phyloP scores from a whole-genome alignment of 2,888 invertebrate species.

The Phaonia tiefii region DNA sequence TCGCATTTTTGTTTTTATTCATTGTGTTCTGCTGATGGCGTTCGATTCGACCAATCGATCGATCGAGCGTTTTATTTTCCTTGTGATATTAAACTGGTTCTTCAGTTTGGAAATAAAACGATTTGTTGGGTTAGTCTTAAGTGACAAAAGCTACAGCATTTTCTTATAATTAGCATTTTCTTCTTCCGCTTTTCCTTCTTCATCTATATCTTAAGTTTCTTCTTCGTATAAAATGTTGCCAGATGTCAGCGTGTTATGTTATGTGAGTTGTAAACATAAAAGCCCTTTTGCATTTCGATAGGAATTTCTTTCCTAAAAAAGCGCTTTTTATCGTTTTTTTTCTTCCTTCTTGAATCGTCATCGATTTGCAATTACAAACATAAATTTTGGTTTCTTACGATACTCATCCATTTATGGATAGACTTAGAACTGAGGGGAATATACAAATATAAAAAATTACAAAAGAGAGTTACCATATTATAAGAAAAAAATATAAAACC shows the following conservation, averaged over 20 bases:
- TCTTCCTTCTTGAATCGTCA: conserved; percentile 13
- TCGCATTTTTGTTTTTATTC: too few relatives aligned
- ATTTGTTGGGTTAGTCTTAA: conserved; percentile 53
- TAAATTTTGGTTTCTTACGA: conserved; percentile 63
- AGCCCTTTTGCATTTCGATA: conserved; percentile 45
- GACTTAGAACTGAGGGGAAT: conserved; percentile 23
- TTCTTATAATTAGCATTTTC: conserved; percentile 17
- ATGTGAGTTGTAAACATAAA: conserved; percentile 27
- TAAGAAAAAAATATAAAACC: too few relatives aligned
- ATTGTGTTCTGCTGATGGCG: too few relatives aligned
- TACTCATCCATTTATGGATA: conserved; percentile 45
- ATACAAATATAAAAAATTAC: neutral
- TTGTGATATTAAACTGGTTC: neutral
- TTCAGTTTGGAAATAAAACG: conserved; percentile 55
- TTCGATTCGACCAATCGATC: neutral
- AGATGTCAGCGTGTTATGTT: conserved; percentile 22
- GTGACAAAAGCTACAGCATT: conserved; percentile 36
- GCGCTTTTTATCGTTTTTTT: conserved; percentile 46
- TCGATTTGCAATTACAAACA: conserved; percentile 32
- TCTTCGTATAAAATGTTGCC: conserved; percentile 52
- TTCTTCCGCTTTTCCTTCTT: conserved; percentile 15
- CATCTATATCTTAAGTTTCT: conserved; percentile 38
- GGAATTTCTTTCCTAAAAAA: conserved; percentile 45
- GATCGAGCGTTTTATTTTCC: neutral
- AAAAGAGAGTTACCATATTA: neutral